Evolutionary conservation across 23 tunicate species (phyloP).

Genomic region (Oikopleura dioica): DNA sequence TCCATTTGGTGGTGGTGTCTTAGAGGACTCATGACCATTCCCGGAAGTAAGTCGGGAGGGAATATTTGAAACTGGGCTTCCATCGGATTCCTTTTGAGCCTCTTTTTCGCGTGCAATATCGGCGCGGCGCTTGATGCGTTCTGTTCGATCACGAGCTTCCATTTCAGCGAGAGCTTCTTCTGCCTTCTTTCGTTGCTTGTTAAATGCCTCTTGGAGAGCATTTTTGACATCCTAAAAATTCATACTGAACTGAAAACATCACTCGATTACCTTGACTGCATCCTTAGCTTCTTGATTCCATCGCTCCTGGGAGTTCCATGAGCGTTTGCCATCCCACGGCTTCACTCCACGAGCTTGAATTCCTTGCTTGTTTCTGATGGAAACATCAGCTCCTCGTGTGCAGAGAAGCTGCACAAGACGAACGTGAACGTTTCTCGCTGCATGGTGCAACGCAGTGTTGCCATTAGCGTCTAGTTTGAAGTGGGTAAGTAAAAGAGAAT

Average conservation of each 20-base stretch:
- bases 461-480: not conserved
- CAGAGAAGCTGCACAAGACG: slow-evolving; percentile 2
- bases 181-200: not conserved
- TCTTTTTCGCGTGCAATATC: not conserved
- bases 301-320: not conserved
- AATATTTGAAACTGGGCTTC: no score
- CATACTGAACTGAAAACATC: no score
- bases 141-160: not conserved
- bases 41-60: no score
- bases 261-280: no score
- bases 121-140: slow-evolving; percentile 1
- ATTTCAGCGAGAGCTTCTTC: not conserved
- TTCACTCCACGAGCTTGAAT: slow-evolving; percentile 9
- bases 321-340: slow-evolving; percentile 9
- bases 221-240: slow-evolving; percentile 1
- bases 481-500: not conserved
- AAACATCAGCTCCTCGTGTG: not conserved
- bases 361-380: slow-evolving; percentile 12
- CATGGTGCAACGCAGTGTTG: slow-evolving; percentile 5
- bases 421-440: slow-evolving; percentile 10
- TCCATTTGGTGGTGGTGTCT: no score
- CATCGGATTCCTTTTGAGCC: no score
- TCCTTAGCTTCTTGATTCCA: slow-evolving; percentile 8
- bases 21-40: no score
- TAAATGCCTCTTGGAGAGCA: slow-evolving; percentile 9